Evolutionary conservation across 1,140 invertebrate genomes (phyloP).

Genomic region (Thaumatotibia leucotreta): DNA sequence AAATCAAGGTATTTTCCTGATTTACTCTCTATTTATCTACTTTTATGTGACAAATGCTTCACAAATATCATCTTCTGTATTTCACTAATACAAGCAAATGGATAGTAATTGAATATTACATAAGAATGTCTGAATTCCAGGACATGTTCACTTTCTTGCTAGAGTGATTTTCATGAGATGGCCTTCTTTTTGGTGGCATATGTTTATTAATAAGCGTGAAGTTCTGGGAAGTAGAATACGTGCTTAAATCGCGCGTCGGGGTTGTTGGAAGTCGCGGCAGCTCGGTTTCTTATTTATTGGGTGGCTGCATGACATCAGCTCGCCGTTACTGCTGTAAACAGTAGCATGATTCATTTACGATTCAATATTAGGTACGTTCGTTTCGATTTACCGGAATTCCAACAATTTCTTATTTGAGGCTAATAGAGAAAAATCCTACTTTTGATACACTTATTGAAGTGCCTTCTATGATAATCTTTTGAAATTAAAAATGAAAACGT

Average conservation of each 20-base stretch:
- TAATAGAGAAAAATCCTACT: slow-evolving; percentile 13
- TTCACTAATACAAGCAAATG: not conserved
- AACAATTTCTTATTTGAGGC: not conserved
- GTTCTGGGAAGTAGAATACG: slow-evolving; percentile 43
- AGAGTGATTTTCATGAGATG: slow-evolving; percentile 28
- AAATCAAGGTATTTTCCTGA: slow-evolving; percentile 72
- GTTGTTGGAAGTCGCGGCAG: slow-evolving; percentile 20
- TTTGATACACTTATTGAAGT: too few species aligned
- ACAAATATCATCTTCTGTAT: not conserved
- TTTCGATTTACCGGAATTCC: not conserved
- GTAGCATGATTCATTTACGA: slow-evolving; percentile 47
- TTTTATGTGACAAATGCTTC: not conserved
- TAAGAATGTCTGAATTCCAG: slow-evolving; percentile 43
- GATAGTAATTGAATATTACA: slow-evolving; percentile 45
- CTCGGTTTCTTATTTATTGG: slow-evolving; percentile 29
- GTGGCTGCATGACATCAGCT: slow-evolving; percentile 67
- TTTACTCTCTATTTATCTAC: slow-evolving; percentile 54
- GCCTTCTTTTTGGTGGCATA: slow-evolving; percentile 31
- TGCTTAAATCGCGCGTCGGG: slow-evolving; percentile 25
- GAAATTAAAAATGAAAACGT: not conserved
- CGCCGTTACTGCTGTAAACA: slow-evolving; percentile 56
- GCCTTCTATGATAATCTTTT: not conserved
- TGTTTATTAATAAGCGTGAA: slow-evolving; percentile 30
- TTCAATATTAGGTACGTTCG: slow-evolving; percentile 13
- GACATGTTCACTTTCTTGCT: slow-evolving; percentile 19